phyloP scores from a whole-genome alignment of 2,888 invertebrate genomes.

The Gymnosoma rotundatum region DNA sequence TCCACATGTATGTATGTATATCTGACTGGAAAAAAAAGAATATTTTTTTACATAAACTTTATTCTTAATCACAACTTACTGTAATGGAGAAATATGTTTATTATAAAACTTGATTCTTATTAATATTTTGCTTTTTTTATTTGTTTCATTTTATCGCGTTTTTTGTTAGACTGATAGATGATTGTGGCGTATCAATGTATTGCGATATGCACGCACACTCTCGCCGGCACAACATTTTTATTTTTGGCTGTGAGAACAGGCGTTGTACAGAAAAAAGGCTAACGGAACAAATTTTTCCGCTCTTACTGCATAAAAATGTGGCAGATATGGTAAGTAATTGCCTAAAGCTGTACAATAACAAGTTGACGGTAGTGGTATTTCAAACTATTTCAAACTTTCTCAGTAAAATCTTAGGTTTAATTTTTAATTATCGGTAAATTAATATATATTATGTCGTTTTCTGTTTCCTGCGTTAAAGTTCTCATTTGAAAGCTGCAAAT shows the following conservation, averaged over 20 bases:
- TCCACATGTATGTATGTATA: too few relatives aligned
- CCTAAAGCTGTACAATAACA: slow-evolving; percentile 5
- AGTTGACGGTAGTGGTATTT: slow-evolving; percentile 9
- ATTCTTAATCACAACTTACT: too few relatives aligned
- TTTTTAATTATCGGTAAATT: slow-evolving; percentile 43
- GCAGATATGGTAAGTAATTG: slow-evolving; percentile 88
- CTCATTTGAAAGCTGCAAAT: slow-evolving; percentile 96
- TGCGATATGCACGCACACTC: slow-evolving; percentile 98
- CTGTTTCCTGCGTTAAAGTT: slow-evolving; percentile 84
- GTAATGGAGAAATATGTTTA: too few relatives aligned
- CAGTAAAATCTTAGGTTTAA: slow-evolving; percentile 56
- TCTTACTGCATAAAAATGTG: slow-evolving; percentile 96
- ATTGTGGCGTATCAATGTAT: slow-evolving; percentile 94
- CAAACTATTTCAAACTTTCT: slow-evolving; percentile 33
- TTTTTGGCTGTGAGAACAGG: slow-evolving; percentile 96
- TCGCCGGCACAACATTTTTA: slow-evolving; percentile 96
- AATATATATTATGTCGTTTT: slow-evolving; percentile 31
- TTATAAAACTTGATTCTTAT: too few relatives aligned
- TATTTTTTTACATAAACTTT: too few relatives aligned
- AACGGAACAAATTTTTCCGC: slow-evolving; percentile 95
- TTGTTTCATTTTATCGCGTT: slow-evolving; percentile 21
- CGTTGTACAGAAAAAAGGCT: slow-evolving; percentile 90
- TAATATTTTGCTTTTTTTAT: too few relatives aligned
- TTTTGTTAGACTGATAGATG: slow-evolving; percentile 93
- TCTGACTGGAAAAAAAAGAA: too few relatives aligned